Percentiles rank a stretch among this genome's conserved stretches.
phyloP scores from a whole-genome alignment of 2,113 vertebrate species.

The Naja naja region DNA sequence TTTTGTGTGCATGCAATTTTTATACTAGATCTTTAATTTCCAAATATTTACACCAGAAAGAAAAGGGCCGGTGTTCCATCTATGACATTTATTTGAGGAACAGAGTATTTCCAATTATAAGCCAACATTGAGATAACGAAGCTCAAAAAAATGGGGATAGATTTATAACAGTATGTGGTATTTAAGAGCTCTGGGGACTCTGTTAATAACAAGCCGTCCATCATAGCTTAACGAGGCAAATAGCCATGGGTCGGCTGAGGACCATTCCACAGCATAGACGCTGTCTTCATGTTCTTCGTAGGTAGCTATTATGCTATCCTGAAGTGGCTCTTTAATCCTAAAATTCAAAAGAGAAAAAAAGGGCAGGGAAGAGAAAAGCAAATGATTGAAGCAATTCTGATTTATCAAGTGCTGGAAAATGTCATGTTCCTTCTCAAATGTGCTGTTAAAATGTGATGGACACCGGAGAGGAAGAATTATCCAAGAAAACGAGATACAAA shows the following conservation, averaged over 20 bases:
- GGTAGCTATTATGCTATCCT: conserved; percentile 93
- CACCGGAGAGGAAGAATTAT: neutral
- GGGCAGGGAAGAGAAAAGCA: neutral
- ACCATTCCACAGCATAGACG: conserved; percentile 97
- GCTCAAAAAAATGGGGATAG: conserved; percentile 48
- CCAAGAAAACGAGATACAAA: neutral
- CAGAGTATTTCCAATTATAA: conserved; percentile 57
- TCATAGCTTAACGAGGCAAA: conserved; percentile 98
- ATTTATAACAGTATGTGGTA: conserved; percentile 87
- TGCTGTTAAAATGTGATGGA: neutral
- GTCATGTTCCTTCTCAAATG: conserved; percentile 17
- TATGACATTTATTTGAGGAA: conserved; percentile 47
- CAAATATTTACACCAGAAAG: conserved; percentile 56
- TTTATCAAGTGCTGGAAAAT: conserved; percentile 36
- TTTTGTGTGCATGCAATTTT: neutral
- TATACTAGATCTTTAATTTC: conserved; percentile 46
- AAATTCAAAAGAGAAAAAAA: conserved; percentile 19
- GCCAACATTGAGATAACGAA: conserved; percentile 52
- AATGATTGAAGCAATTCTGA: conserved; percentile 39
- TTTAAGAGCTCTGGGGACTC: conserved; percentile 92
- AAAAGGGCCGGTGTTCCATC: conserved; percentile 40
- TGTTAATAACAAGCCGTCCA: conserved; percentile 95
- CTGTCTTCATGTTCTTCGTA: conserved; percentile 99
- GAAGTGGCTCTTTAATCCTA: conserved; percentile 89
- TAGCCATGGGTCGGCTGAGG: conserved; percentile 94